These are phyloP conservation scores for Crematogaster levior DNA, from an alignment of 2,888 invertebrate species.

Conservation along the genomic window DNA sequence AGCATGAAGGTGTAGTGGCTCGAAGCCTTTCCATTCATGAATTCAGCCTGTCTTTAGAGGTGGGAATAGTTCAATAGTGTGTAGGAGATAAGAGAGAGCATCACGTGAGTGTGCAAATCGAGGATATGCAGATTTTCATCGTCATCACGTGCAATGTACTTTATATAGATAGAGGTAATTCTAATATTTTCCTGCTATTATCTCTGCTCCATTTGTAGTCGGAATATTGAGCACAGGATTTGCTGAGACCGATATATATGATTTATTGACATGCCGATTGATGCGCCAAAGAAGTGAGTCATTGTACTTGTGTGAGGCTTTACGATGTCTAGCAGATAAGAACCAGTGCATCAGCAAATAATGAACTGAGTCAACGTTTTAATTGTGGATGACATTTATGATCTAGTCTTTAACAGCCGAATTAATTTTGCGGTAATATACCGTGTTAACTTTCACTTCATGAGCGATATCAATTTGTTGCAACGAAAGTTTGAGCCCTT, in stretches of 20 bases:
- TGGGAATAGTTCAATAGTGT: slow-evolving; percentile 65
- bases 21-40: slow-evolving; percentile 72
- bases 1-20: slow-evolving; percentile 52
- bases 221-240: background rate
- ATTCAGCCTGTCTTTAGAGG: slow-evolving; percentile 65
- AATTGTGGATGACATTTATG: slow-evolving; percentile 42
- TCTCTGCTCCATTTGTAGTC: background rate
- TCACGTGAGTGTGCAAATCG: slow-evolving; percentile 51
- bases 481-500: slow-evolving; percentile 5
- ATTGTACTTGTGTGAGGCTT: slow-evolving; percentile 16
- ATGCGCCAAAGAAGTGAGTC: slow-evolving; percentile 38
- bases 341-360: slow-evolving; percentile 42
- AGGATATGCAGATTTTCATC: slow-evolving; percentile 22
- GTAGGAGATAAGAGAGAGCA: slow-evolving; percentile 67
- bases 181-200: background rate
- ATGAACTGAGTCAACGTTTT: slow-evolving; percentile 50
- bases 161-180: background rate
- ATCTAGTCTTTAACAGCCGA: slow-evolving; percentile 45
- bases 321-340: slow-evolving; percentile 41
- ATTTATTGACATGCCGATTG: slow-evolving; percentile 30
- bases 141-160: background rate
- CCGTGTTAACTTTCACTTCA: background rate
- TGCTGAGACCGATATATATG: background rate
- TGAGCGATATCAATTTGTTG: background rate
- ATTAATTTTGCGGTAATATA: slow-evolving; percentile 41